These are phyloP conservation scores for Gasterosteus aculeatus DNA, from an alignment of 2,113 vertebrate genomes.

Conservation along the genomic window DNA sequence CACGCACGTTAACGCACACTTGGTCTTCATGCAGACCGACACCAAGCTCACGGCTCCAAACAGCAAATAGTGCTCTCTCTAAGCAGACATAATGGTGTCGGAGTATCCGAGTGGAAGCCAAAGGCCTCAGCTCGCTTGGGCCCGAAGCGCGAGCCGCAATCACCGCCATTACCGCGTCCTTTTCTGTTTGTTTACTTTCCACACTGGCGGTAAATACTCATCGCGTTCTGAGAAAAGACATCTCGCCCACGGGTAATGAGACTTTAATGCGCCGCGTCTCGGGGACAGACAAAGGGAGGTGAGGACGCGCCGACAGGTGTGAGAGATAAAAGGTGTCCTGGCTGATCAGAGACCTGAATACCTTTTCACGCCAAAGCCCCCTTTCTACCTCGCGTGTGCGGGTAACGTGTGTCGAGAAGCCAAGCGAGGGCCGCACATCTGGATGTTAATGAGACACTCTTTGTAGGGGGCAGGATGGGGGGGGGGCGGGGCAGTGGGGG, in stretches of 20 bases:
- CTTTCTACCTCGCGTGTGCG: not conserved
- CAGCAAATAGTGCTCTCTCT: conserved; percentile 59
- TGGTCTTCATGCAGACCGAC: conserved; percentile 35
- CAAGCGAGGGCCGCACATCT: conserved; percentile 34
- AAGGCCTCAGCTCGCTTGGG: conserved; percentile 35
- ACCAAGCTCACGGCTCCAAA: conserved; percentile 53
- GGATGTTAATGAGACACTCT: conserved; percentile 43
- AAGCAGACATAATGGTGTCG: conserved; percentile 51
- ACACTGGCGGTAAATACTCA: conserved; percentile 27
- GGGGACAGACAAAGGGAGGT: conserved; percentile 24
- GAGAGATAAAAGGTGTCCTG: conserved; percentile 53
- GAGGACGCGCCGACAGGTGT: conserved; percentile 36
- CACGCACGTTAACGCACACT: conserved; percentile 24
- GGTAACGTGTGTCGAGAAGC: conserved; percentile 31
- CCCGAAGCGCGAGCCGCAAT: conserved; percentile 48
- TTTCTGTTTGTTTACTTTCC: conserved; percentile 49
- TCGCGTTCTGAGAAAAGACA: conserved; percentile 5
- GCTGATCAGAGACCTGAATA: not conserved
- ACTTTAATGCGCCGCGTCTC: conserved; percentile 29
- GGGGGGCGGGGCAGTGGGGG: too few species aligned
- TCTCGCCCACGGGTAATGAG: conserved; percentile 24
- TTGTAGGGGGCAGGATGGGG: not conserved
- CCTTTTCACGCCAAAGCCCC: not conserved
- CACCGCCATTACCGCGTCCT: conserved; percentile 48
- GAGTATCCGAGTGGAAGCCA: conserved; percentile 33